Base-by-base conservation (phyloP, 2,888 invertebrate genomes). In the Thumatha senex region DNA sequence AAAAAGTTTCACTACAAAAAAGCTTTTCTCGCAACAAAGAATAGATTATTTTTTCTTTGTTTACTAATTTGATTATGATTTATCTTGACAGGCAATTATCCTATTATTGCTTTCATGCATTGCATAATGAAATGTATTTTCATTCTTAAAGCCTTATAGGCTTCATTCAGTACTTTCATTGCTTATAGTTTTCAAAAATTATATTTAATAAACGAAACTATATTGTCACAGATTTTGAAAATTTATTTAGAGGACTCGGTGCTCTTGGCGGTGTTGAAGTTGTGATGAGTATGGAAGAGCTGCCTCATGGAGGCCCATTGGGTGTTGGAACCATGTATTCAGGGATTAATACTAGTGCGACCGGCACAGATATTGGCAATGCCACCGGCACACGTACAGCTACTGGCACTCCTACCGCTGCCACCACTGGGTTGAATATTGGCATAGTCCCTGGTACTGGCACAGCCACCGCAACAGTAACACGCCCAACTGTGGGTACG, bases 251-350 rank as follows among this genome's bases (percentile, higher is more conserved):
- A 48, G 74, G 76, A 14, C 58, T 84, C 9, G 76, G 67, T 15
- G 57, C 61, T 24, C 59, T 82, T 24, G 74, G 78, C 18, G 80
- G 78, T 7, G 78, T 86, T 3, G 86, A 86, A 55, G 81, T 86
- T 2, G 78, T 86, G 34, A 84, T 86, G 83, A 84, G 82, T 46
- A 81, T 85, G 84, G 86, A 85, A 47, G 84, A 86, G 54, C 70
- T 84, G n/a, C 71, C 78, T 7, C 72, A 70, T 10, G 67, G 57
- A 1, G 64, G 61, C 5, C 7, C 65, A 10, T 41, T 70, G 30
- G 70, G 62, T 45, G 50, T 67, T 12, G 61, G 61, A 24, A 58
- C 59, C 12, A 40, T 59, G n/a, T 40, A 51, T 11, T 48, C 61
- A 2, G 62, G 51, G 31, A 46, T 44, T 46, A 52, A 52, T 49